Conservation (phyloP, 2,888 invertebrate species). For the Ectemnius cavifrons region DNA sequence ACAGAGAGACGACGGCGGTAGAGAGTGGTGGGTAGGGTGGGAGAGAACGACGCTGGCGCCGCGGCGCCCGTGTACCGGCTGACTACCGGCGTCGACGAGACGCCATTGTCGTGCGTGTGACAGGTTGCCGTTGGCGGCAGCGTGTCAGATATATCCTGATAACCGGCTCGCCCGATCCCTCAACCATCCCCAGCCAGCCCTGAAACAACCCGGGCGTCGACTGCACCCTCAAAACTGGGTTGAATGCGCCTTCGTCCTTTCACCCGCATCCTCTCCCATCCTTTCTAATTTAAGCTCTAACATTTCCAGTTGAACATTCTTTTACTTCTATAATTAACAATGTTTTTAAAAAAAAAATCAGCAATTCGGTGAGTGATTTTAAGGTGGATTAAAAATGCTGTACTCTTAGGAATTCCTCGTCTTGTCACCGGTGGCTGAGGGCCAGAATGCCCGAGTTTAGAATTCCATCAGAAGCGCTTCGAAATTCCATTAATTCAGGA, state of each 20-base stretch:
- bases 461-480: not conserved
- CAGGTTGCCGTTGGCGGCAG: slow-evolving; percentile 64
- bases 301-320: too few species aligned
- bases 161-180: slow-evolving; percentile 2
- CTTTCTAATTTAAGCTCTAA: too few species aligned
- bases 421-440: not conserved
- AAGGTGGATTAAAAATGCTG: too few species aligned
- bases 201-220: not conserved
- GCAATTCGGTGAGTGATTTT: too few species aligned
- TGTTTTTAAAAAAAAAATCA: too few species aligned
- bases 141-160: slow-evolving; percentile 2
- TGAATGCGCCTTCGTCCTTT: too few species aligned
- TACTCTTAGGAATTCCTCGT: too few species aligned
- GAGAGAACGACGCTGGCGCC: slow-evolving; percentile 63
- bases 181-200: not conserved
- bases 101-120: slow-evolving; percentile 66
- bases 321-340: too few species aligned
- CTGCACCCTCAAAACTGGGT: too few species aligned
- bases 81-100: slow-evolving; percentile 61
- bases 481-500: slow-evolving; percentile 31
- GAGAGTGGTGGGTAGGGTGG: too few species aligned
- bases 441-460: not conserved
- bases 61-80: slow-evolving; percentile 63
- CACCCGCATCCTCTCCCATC: not conserved
- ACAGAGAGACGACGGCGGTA: not conserved